phyloP scores from a whole-genome alignment of 2,888 invertebrate species.

The Drosophila robusta region DNA sequence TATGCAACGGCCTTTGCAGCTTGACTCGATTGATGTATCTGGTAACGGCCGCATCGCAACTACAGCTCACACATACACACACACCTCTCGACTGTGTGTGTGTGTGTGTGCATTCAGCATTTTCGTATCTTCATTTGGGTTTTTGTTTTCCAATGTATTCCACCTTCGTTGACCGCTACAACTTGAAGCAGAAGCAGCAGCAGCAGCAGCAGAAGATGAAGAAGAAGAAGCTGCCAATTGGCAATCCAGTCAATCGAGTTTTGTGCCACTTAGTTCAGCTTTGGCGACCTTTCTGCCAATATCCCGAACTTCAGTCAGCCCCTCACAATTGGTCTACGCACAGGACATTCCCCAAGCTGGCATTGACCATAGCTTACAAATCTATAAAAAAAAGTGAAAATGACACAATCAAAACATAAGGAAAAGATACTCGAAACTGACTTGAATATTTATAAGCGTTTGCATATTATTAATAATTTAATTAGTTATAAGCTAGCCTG shows the following conservation, averaged over 20 bases:
- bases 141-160: constrained; percentile 55
- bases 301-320: neutral
- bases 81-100: neutral
- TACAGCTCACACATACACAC: constrained; percentile 3
- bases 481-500: too few species aligned
- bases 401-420: too few species aligned
- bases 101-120: constrained; percentile 4
- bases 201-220: neutral
- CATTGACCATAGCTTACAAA: constrained; percentile 8
- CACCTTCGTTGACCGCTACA: constrained; percentile 74
- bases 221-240: constrained; percentile 44
- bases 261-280: constrained; percentile 28
- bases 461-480: too few species aligned
- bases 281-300: constrained; percentile 13
- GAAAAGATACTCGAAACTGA: too few species aligned
- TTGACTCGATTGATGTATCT: constrained; percentile 65
- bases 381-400: neutral
- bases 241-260: constrained; percentile 65
- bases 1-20: constrained; percentile 74
- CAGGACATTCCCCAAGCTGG: constrained; percentile 18
- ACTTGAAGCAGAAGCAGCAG: constrained; percentile 6
- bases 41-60: constrained; percentile 9
- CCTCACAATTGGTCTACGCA: neutral
- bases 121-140: constrained; percentile 15
- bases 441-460: too few species aligned